Base-by-base conservation (phyloP, 1,140 invertebrate genomes). In the Drosophila cardini region DNA sequence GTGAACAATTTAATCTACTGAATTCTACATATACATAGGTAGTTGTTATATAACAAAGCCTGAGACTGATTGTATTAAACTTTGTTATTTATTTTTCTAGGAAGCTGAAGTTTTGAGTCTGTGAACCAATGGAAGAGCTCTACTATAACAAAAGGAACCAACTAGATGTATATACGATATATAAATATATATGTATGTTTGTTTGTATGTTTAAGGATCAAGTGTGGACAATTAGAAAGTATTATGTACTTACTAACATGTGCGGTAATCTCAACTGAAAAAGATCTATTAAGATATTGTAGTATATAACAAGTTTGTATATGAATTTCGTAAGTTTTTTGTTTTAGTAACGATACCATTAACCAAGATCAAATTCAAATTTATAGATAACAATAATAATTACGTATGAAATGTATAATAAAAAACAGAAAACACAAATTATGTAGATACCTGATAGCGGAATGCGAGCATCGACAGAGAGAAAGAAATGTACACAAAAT, bases 361-460 rank as follows among this genome's bases (percentile, higher is more conserved):
- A 89, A 87, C 83, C 83, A 80, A 80, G 67, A 50, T 18, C 60
- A 83, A 70, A 76, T 62, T 55, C 68, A 36, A 72, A 64, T 79
- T 55, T 13, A 55, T 40, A 55, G 15, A 36, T 40, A 55, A 52
- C 48, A 52, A 30, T 34, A 34, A 52, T 52, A 30, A 15, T 26
- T 78, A 62, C 52, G 46, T 82, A 67, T 42, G 48, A 53, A 38
- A 52, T 68, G 63, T 53, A 52, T 57, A 60, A 43, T 60, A 77
- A 79, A 76, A 64, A 67, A 71, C 21, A 26, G 21, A 26, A 21
- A 26, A 26, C 4, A 26, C n/a, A 82, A 81, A 72, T 45, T 15
- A 79, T 80, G 80, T 84, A 87, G 76, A 87, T 87, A 87, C 83
- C 83, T 87, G 76, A 73, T 87, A 68, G 78, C 57, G 68, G 64